Conservation (phyloP, 2,888 invertebrate genomes). For the Uloborus plumipes region DNA sequence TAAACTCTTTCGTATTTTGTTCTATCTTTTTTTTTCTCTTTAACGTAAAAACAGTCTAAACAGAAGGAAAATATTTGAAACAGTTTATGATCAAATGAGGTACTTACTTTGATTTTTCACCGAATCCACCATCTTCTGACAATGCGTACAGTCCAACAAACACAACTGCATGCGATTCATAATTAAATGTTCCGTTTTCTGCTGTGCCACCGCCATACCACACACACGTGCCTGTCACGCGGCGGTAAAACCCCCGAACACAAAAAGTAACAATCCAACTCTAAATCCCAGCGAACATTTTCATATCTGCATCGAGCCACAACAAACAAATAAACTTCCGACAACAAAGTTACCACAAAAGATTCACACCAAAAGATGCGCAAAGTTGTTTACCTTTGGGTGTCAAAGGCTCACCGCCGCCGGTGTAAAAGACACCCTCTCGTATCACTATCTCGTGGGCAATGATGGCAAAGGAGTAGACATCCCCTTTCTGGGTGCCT, state of each 20-base stretch:
- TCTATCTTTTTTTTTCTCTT: too few relatives aligned
- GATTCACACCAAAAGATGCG: neutral
- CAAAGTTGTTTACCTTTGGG: constrained; percentile 64
- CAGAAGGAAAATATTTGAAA: too few relatives aligned
- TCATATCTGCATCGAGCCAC: too few relatives aligned
- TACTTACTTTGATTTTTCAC: constrained; percentile 41
- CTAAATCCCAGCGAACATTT: neutral
- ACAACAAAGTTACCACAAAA: neutral
- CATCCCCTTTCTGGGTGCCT: constrained; percentile 91
- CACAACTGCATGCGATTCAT: constrained; percentile 41
- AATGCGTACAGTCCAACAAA: constrained; percentile 44
- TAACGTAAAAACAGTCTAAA: too few relatives aligned
- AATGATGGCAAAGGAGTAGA: constrained; percentile 86
- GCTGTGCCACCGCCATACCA: constrained; percentile 33
- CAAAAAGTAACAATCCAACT: too few relatives aligned
- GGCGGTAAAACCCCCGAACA: neutral
- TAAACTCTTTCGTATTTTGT: too few relatives aligned
- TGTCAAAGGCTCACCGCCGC: constrained; percentile 37
- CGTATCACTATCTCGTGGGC: constrained; percentile 85
- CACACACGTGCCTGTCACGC: too few relatives aligned
- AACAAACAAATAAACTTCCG: neutral
- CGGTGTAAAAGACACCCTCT: constrained; percentile 88
- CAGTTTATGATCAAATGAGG: neutral
- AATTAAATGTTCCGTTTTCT: constrained; percentile 5
- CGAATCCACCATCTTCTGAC: constrained; percentile 33